Evolutionary conservation across 1,140 invertebrate species (phyloP).

Genomic region (Tetraneura akinire): DNA sequence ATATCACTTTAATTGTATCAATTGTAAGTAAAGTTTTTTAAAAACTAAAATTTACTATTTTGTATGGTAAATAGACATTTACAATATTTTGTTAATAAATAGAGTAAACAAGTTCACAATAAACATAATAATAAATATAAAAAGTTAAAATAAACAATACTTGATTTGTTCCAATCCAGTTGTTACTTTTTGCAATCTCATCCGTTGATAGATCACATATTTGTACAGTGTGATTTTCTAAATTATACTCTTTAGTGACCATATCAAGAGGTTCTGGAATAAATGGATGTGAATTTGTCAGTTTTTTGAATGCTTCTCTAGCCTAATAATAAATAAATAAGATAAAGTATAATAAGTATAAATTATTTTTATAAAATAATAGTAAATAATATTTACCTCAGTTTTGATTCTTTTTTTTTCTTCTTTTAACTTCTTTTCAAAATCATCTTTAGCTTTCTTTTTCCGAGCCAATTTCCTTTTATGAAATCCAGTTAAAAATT

Average conservation of each 20-base stretch:
- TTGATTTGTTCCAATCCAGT: constrained; percentile 71
- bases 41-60: too few species aligned
- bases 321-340: constrained; percentile 60
- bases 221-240: constrained; percentile 74
- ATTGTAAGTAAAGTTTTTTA: too few species aligned
- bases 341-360: constrained; percentile 39
- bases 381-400: constrained; percentile 62
- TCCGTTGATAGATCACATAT: constrained; percentile 71
- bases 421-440: constrained; percentile 71
- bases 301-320: constrained; percentile 68
- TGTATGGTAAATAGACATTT: too few species aligned
- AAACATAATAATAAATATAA: too few species aligned
- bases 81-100: too few species aligned
- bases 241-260: constrained; percentile 69
- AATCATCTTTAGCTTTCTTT: constrained; percentile 70
- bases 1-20: too few species aligned
- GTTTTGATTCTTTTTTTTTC: constrained; percentile 73
- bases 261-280: constrained; percentile 70
- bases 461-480: constrained; percentile 74
- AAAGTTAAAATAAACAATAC: too few species aligned
- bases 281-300: constrained; percentile 66
- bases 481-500: constrained; percentile 75
- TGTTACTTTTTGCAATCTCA: constrained; percentile 66
- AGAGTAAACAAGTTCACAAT: too few species aligned
- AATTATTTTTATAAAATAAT: constrained; percentile 8